phyloP scores from a whole-genome alignment of 2,113 vertebrate species.

The Meles meles region DNA sequence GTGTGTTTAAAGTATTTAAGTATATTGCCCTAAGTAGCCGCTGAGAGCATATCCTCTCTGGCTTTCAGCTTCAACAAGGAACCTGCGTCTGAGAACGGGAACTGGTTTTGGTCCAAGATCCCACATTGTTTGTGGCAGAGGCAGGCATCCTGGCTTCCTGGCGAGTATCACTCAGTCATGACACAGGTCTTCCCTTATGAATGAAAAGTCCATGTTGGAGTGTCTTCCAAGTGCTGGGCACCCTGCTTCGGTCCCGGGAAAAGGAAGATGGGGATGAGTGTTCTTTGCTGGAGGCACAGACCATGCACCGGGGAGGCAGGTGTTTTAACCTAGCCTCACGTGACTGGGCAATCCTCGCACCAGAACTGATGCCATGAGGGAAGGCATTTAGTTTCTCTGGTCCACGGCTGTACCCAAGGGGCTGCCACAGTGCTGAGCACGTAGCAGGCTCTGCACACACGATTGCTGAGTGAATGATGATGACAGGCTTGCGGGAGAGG shows the following conservation, averaged over 20 bases:
- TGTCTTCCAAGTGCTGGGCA: not conserved
- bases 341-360: rapidly evolving
- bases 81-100: not conserved
- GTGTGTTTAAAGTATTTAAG: not conserved
- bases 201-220: not conserved
- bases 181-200: not conserved
- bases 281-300: not conserved
- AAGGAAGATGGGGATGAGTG: not conserved
- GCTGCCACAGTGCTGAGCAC: too few relatives aligned
- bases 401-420: rapidly evolving
- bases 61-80: not conserved
- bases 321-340: not conserved
- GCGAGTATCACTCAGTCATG: not conserved
- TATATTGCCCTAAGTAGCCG: not conserved
- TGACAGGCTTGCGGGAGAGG: not conserved
- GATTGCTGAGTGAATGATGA: not conserved
- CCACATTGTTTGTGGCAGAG: not conserved
- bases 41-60: not conserved
- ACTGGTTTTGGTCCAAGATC: not conserved
- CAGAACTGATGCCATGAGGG: not conserved
- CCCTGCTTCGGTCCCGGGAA: not conserved
- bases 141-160: not conserved
- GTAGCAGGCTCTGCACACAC: not conserved
- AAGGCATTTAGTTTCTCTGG: not conserved
- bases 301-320: rapidly evolving